A percentile compares a stretch with the other conserved stretches of the same genome.
Conservation (phyloP, 2,113 vertebrate species). For the Acinonyx jubatus region DNA sequence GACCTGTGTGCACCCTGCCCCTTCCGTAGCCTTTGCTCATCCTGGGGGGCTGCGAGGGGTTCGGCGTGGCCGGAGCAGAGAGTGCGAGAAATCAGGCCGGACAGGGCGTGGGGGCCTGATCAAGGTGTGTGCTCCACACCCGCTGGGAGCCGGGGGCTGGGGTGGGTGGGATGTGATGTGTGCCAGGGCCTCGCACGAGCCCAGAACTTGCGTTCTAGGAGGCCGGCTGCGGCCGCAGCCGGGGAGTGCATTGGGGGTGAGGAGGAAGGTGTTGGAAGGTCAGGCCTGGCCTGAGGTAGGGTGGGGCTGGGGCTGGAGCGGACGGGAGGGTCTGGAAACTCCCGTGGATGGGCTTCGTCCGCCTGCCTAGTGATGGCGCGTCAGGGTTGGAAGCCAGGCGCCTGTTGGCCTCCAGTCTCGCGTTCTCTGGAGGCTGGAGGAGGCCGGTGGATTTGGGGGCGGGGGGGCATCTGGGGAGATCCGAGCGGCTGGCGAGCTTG, state of each 20-base stretch:
- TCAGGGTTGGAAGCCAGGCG: neutral
- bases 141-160: neutral
- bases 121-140: neutral
- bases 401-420: neutral
- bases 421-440: neutral
- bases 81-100: rapidly evolving
- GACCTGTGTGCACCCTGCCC: neutral
- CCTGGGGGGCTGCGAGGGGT: rapidly evolving
- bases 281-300: neutral
- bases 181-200: neutral
- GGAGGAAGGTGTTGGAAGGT: neutral
- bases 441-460: neutral
- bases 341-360: rapidly evolving
- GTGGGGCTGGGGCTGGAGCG: neutral
- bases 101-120: rapidly evolving
- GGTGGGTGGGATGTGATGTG: rapidly evolving
- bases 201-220: rapidly evolving
- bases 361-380: rapidly evolving
- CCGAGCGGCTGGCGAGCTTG: too few relatives aligned
- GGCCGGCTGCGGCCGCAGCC: rapidly evolving
- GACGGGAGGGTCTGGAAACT: too few relatives aligned
- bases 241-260: rapidly evolving
- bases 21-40: rapidly evolving
- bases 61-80: rapidly evolving
- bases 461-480: neutral